A percentile compares a stretch with the other conserved stretches of the same genome.
These are phyloP conservation scores for Limonius californicus DNA, from an alignment of 1,140 invertebrate species.

Conservation along the genomic window DNA sequence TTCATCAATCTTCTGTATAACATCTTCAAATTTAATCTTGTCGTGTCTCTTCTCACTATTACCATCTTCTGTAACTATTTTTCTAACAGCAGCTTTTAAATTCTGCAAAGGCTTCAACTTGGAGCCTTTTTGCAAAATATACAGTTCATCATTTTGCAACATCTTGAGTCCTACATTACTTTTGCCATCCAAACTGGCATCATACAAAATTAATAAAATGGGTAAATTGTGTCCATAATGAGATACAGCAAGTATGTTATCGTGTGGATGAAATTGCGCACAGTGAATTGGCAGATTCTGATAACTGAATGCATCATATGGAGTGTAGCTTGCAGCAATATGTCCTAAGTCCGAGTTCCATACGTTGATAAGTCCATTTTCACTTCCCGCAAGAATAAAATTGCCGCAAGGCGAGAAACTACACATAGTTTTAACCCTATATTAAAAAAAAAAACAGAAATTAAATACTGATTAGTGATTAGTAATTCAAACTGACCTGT, in stretches of 20 bases:
- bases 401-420: constrained; percentile 27
- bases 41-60: no score
- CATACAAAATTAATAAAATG: constrained; percentile 24
- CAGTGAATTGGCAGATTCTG: constrained; percentile 28
- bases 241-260: constrained; percentile 28
- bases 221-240: constrained; percentile 29
- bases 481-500: constrained; percentile 22
- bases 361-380: constrained; percentile 30
- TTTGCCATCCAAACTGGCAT: neutral
- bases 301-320: constrained; percentile 17
- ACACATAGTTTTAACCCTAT: constrained; percentile 31
- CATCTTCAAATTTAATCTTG: no score
- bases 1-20: no score
- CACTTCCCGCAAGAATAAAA: constrained; percentile 27
- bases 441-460: no score
- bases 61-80: no score
- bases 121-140: neutral
- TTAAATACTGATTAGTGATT: no score
- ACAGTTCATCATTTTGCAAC: neutral
- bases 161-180: neutral
- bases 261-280: constrained; percentile 30
- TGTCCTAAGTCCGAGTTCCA: constrained; percentile 33
- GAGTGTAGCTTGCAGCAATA: constrained; percentile 22
- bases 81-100: no score
- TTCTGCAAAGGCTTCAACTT: neutral